phyloP scores from a whole-genome alignment of 1,140 invertebrate species.

The Drosophila sp. region DNA sequence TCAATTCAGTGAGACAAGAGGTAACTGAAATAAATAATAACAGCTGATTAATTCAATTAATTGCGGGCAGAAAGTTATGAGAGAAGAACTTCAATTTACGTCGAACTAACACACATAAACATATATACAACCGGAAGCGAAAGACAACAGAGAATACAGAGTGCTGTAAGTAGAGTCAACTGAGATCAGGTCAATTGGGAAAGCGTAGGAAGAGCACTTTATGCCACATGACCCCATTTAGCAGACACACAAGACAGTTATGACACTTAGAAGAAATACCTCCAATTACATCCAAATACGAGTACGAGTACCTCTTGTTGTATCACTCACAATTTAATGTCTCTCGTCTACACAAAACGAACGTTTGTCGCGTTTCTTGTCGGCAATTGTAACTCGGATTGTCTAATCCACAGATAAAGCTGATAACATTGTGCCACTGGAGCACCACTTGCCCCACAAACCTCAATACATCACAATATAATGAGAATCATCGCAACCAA shows the following conservation, averaged over 20 bases:
- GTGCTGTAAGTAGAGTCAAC: neutral
- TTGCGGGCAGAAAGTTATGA: neutral
- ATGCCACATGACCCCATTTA: constrained; percentile 26
- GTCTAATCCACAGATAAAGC: constrained; percentile 8
- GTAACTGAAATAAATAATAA: too few species aligned
- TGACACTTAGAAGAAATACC: constrained; percentile 10
- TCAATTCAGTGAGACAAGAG: too few species aligned
- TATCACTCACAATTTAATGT: constrained; percentile 22
- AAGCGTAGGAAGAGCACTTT: constrained; percentile 13
- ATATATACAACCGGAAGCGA: constrained; percentile 2
- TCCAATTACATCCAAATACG: constrained; percentile 23
- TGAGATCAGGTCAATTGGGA: constrained; percentile 9
- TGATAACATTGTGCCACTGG: constrained; percentile 18
- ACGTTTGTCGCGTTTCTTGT: neutral
- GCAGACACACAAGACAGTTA: neutral
- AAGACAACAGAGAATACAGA: neutral
- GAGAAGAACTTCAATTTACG: neutral
- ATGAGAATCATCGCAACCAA: neutral
- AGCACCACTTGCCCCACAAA: constrained; percentile 27
- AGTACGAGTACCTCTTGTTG: neutral
- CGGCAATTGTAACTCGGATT: constrained; percentile 15
- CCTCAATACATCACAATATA: constrained; percentile 7
- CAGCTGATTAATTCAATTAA: neutral
- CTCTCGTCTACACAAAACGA: constrained; percentile 7
- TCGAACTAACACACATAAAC: neutral